Conservation (phyloP, 2,888 invertebrate genomes). For the Leucozona laternaria region DNA sequence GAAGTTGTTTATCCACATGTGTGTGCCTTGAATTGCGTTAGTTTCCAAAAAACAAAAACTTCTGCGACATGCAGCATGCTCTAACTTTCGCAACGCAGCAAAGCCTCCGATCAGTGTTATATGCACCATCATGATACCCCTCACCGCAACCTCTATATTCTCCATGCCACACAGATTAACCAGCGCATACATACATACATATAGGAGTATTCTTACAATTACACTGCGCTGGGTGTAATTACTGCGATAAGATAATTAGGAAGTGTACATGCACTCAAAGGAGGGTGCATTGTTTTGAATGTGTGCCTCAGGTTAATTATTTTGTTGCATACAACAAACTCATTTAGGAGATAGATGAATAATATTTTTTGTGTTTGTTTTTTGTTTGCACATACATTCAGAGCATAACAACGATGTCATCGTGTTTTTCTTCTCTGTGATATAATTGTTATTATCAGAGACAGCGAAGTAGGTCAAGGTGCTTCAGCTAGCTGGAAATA, state of each 20-base stretch:
- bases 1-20: constrained; percentile 50
- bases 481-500: background rate
- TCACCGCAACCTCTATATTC: background rate
- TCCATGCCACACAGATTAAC: background rate
- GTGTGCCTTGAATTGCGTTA: constrained; percentile 13
- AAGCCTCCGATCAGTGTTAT: background rate
- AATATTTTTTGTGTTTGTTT: constrained; percentile 32
- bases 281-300: constrained; percentile 69
- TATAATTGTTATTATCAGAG: constrained; percentile 62
- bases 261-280: constrained; percentile 72
- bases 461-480: constrained; percentile 68
- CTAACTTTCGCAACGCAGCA: background rate
- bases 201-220: background rate
- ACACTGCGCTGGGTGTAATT: constrained; percentile 61
- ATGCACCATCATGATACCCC: background rate
- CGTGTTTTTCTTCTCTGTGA: constrained; percentile 45
- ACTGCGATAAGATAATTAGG: constrained; percentile 75
- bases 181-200: background rate
- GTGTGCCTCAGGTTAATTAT: constrained; percentile 67
- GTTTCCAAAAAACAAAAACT: constrained; percentile 17
- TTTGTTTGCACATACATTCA: constrained; percentile 58
- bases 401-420: constrained; percentile 43
- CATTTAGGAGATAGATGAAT: constrained; percentile 46
- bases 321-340: constrained; percentile 66
- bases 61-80: background rate